These are phyloP conservation scores for Helicoverpa assulta DNA, from an alignment of 2,888 invertebrate genomes.

Conservation along the genomic window DNA sequence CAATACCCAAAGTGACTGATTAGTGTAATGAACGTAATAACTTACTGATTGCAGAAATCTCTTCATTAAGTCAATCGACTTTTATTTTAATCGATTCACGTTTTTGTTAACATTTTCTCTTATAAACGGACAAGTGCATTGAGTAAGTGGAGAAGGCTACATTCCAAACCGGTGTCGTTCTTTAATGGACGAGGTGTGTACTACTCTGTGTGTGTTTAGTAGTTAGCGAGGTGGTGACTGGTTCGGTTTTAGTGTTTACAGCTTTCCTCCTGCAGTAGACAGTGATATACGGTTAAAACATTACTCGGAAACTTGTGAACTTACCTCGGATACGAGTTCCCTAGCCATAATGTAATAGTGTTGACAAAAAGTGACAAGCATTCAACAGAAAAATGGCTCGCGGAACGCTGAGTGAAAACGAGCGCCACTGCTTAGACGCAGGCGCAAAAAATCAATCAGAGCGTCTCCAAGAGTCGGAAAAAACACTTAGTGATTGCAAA, in stretches of 20 bases:
- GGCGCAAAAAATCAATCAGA: slow-evolving; percentile 81
- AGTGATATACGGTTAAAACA: slow-evolving; percentile 52
- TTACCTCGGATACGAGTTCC: slow-evolving; percentile 52
- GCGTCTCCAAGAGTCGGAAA: slow-evolving; percentile 81
- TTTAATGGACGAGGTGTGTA: slow-evolving; percentile 87
- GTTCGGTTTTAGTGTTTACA: slow-evolving; percentile 66
- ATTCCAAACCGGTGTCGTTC: slow-evolving; percentile 89
- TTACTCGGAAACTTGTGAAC: slow-evolving; percentile 63
- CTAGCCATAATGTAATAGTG: slow-evolving; percentile 74
- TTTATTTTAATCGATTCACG: slow-evolving; percentile 65
- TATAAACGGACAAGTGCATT: slow-evolving; percentile 81
- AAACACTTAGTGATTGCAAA: slow-evolving; percentile 76
- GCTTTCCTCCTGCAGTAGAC: slow-evolving; percentile 63
- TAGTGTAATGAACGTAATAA: slow-evolving; percentile 71
- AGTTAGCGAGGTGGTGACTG: slow-evolving; percentile 78
- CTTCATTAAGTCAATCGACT: slow-evolving; percentile 66
- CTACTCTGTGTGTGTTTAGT: slow-evolving; percentile 84
- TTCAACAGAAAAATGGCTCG: slow-evolving; percentile 83
- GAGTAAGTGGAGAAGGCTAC: slow-evolving; percentile 86
- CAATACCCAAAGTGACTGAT: slow-evolving; percentile 62
- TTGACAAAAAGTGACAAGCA: slow-evolving; percentile 58
- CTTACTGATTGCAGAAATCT: slow-evolving; percentile 61
- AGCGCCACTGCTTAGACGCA: slow-evolving; percentile 82
- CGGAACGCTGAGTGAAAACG: slow-evolving; percentile 85
- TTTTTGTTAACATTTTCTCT: slow-evolving; percentile 73